Conservation (phyloP, 2,888 invertebrate species). For the Diplolepis rosae region DNA sequence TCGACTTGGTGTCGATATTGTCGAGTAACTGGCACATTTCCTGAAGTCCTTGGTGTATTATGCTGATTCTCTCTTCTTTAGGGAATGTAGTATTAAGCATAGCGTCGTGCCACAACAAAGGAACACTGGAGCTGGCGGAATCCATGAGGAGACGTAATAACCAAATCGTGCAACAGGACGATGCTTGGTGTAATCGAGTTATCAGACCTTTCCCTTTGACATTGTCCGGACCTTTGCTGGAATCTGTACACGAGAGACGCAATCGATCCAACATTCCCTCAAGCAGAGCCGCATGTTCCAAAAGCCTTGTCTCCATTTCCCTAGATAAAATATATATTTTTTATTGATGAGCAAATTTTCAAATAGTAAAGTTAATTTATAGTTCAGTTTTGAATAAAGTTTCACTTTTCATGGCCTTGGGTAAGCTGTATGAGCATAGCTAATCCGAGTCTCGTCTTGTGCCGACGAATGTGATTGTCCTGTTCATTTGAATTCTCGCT, state of each 20-base stretch:
- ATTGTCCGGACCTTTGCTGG: constrained; percentile 49
- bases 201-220: constrained; percentile 56
- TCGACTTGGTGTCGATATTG: constrained; percentile 87
- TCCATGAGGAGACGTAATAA: constrained; percentile 62
- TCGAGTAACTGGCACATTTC: constrained; percentile 81
- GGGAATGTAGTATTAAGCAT: constrained; percentile 62
- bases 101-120: constrained; percentile 69
- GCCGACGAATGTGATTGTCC: constrained; percentile 59
- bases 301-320: constrained; percentile 83
- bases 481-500: constrained; percentile 54
- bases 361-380: background rate
- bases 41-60: constrained; percentile 61
- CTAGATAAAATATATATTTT: constrained; percentile 66
- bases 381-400: background rate
- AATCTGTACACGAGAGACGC: constrained; percentile 71
- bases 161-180: constrained; percentile 59
- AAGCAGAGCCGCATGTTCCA: constrained; percentile 86
- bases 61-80: constrained; percentile 54
- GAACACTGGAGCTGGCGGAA: constrained; percentile 48
- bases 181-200: constrained; percentile 60
- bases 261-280: constrained; percentile 84
- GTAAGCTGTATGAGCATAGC: constrained; percentile 80
- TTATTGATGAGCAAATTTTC: background rate
- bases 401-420: constrained; percentile 76
- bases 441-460: constrained; percentile 79